A percentile compares a stretch with the other conserved stretches of the same genome.
Conservation (phyloP, 2,797 vertebrate species). For the Peromyscus nudipes region DNA sequence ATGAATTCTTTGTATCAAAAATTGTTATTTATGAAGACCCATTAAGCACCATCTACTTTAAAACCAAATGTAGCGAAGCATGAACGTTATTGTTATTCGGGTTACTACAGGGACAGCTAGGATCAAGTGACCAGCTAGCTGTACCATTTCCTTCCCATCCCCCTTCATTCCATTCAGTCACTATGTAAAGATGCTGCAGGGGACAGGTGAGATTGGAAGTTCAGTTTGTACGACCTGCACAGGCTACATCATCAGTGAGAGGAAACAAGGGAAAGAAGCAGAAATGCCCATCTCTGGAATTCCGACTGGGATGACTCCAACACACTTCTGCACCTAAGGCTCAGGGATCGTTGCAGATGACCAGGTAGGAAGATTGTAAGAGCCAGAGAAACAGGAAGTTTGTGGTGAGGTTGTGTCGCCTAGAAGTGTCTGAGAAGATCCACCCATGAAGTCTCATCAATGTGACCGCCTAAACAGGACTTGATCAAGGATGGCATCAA, state of each 20-base stretch:
- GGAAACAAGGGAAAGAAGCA: neutral
- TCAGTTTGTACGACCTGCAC: accelerated
- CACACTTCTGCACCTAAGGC: neutral
- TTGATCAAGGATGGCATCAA: neutral
- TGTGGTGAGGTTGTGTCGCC: neutral
- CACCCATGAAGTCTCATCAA: too few relatives aligned
- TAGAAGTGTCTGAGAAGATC: neutral
- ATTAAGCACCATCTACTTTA: neutral
- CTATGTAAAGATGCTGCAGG: neutral
- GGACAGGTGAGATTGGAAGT: neutral
- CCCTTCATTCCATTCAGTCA: neutral
- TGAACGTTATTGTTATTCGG: neutral
- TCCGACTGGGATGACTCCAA: neutral
- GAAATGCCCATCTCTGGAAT: neutral
- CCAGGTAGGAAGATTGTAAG: too few relatives aligned
- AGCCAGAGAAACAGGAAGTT: neutral
- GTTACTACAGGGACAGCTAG: neutral
- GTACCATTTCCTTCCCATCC: neutral
- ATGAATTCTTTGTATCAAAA: neutral
- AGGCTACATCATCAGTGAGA: neutral
- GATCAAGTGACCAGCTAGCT: neutral
- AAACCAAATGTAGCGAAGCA: neutral
- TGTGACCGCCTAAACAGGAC: neutral
- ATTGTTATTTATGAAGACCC: neutral
- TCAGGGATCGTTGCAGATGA: neutral